Evolutionary conservation across 2,888 invertebrate species (phyloP).

Genomic region (Drosophila ezoana): DNA sequence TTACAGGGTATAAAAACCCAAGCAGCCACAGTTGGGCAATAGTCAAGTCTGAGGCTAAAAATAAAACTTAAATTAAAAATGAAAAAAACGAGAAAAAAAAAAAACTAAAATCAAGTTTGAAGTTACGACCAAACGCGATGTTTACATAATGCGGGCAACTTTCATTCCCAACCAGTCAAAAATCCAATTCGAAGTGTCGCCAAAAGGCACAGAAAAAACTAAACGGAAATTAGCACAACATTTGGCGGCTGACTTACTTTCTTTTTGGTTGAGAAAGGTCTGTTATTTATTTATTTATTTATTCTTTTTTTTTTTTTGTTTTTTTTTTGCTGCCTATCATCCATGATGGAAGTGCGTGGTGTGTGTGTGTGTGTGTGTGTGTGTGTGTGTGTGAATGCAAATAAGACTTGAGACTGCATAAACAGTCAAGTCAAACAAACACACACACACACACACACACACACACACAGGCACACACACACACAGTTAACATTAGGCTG

Average conservation of each 20-base stretch:
- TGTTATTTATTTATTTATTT: constrained; percentile 18
- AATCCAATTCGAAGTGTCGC: constrained; percentile 24
- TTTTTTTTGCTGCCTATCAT: neutral
- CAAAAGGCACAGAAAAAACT: constrained; percentile 15
- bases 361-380: neutral
- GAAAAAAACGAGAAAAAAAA: constrained; percentile 1
- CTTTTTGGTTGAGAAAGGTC: constrained; percentile 75
- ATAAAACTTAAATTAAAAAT: neutral
- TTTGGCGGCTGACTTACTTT: constrained; percentile 58
- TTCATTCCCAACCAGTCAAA: constrained; percentile 31
- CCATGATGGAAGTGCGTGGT: neutral
- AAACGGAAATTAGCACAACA: constrained; percentile 29
- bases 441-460: constrained; percentile 1
- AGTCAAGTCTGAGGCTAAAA: neutral
- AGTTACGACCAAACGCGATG: constrained; percentile 34
- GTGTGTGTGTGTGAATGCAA: constrained; percentile 15
- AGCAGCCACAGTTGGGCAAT: constrained; percentile 14
- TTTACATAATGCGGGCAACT: constrained; percentile 52
- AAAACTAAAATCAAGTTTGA: constrained; percentile 46
- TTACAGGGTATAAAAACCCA: neutral
- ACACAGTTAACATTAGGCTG: constrained; percentile 47
- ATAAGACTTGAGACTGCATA: constrained; percentile 21
- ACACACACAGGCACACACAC: constrained; percentile 5
- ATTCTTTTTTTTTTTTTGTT: neutral
- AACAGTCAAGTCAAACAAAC: constrained; percentile 15